Evolutionary conservation across 2,888 invertebrate species (phyloP).

Genomic region (Andrena praecox): DNA sequence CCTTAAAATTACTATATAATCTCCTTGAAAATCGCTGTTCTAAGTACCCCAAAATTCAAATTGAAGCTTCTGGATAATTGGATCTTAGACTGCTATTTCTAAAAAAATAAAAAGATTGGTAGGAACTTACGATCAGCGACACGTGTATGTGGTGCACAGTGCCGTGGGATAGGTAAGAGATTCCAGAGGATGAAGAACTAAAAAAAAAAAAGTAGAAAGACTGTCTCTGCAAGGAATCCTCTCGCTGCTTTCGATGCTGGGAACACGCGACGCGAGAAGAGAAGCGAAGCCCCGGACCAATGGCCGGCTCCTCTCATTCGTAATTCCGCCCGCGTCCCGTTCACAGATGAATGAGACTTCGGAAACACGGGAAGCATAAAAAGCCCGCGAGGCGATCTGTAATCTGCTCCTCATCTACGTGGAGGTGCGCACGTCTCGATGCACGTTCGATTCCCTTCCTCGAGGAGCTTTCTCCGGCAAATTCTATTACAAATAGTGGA

Average conservation of each 20-base stretch:
- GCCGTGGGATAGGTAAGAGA: not conserved
- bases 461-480: not conserved
- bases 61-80: too few relatives aligned
- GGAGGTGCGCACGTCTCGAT: conserved; percentile 19
- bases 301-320: conserved; percentile 67
- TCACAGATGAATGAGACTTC: conserved; percentile 78
- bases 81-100: too few relatives aligned
- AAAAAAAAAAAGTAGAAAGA: conserved; percentile 16
- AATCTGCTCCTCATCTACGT: conserved; percentile 69
- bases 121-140: too few relatives aligned
- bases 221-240: conserved; percentile 33
- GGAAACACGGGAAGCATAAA: conserved; percentile 78
- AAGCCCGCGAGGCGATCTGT: conserved; percentile 65
- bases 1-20: too few relatives aligned
- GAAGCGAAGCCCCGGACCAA: conserved; percentile 44
- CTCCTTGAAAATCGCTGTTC: too few relatives aligned
- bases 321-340: conserved; percentile 73
- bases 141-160: not conserved
- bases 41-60: too few relatives aligned
- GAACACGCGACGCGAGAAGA: conserved; percentile 37
- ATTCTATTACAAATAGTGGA: not conserved
- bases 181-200: conserved; percentile 29
- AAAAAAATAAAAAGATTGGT: too few relatives aligned
- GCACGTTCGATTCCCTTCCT: conserved; percentile 18
- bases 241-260: conserved; percentile 39